Conservation (phyloP, 1,140 invertebrate species). For the Cotesia chilonis region DNA sequence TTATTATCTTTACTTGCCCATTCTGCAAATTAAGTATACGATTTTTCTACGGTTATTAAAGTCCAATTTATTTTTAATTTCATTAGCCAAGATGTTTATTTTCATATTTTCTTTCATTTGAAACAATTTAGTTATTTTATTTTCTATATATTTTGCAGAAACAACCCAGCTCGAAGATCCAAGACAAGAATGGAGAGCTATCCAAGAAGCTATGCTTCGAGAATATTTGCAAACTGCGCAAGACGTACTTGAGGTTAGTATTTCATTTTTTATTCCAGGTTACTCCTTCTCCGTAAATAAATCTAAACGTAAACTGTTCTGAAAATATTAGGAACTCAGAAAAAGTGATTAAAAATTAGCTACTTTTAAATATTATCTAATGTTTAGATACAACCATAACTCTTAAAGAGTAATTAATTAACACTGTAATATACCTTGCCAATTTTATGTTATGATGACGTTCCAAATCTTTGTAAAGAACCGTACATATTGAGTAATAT, state of each 20-base stretch:
- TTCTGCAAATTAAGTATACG: not conserved
- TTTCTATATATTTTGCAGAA: constrained; percentile 70
- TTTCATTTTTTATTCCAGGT: constrained; percentile 5
- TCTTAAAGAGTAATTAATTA: too few relatives aligned
- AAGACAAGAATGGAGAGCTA: constrained; percentile 91
- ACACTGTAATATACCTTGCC: too few relatives aligned
- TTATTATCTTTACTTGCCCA: too few relatives aligned
- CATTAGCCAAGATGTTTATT: not conserved
- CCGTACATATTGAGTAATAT: too few relatives aligned
- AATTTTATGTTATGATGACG: too few relatives aligned
- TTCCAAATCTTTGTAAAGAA: too few relatives aligned
- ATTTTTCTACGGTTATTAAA: not conserved
- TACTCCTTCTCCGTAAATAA: not conserved
- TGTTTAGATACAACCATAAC: too few relatives aligned
- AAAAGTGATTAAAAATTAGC: too few relatives aligned
- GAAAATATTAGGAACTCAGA: too few relatives aligned
- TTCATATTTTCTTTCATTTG: not conserved
- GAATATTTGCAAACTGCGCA: constrained; percentile 95
- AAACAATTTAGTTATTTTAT: constrained; percentile 45
- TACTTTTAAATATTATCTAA: too few relatives aligned
- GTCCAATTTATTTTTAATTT: too few relatives aligned
- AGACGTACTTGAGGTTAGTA: constrained; percentile 88
- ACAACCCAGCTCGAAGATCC: constrained; percentile 96
- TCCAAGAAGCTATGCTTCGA: constrained; percentile 95
- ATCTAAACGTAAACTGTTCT: too few relatives aligned